A percentile compares a stretch with the other conserved stretches of the same genome.
These are phyloP conservation scores for Virgularia gustaviana DNA, from an alignment of 92 coral and sea anemone genomes.

Conservation along the genomic window DNA sequence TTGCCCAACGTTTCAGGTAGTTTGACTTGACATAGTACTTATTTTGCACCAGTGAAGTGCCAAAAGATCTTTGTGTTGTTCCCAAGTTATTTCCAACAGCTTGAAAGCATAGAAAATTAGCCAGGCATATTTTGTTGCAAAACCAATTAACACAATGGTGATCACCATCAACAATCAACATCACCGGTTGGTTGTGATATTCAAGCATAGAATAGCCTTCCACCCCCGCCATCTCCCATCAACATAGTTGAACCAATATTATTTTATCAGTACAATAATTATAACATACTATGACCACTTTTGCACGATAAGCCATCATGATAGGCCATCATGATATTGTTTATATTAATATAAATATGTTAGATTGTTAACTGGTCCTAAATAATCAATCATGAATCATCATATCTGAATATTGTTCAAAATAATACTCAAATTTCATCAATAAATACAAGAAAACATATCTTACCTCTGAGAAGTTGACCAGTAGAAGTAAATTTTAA, in stretches of 20 bases:
- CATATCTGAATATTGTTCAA: not conserved
- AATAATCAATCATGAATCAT: not conserved
- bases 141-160: not conserved
- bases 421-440: not conserved
- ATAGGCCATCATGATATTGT: no score
- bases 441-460: not conserved
- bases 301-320: no score
- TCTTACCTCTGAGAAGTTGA: slow-evolving; percentile 4
- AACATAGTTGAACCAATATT: no score
- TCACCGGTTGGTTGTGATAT: no score
- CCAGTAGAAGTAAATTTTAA: slow-evolving; percentile 2
- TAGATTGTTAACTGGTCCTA: no score
- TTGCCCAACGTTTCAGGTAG: slow-evolving; percentile 94
- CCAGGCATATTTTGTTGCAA: not conserved
- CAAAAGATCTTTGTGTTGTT: slow-evolving; percentile 43
- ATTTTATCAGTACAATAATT: no score
- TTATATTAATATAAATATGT: no score
- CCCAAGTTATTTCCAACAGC: not conserved
- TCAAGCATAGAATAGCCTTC: no score
- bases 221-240: no score
- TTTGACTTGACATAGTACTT: slow-evolving; percentile 89
- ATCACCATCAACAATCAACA: no score
- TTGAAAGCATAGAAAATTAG: not conserved
- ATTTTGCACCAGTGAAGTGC: slow-evolving; percentile 58
- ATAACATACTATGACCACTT: no score